Base-by-base conservation (phyloP, 1,140 invertebrate genomes). In the Drosophila parabipectinata region DNA sequence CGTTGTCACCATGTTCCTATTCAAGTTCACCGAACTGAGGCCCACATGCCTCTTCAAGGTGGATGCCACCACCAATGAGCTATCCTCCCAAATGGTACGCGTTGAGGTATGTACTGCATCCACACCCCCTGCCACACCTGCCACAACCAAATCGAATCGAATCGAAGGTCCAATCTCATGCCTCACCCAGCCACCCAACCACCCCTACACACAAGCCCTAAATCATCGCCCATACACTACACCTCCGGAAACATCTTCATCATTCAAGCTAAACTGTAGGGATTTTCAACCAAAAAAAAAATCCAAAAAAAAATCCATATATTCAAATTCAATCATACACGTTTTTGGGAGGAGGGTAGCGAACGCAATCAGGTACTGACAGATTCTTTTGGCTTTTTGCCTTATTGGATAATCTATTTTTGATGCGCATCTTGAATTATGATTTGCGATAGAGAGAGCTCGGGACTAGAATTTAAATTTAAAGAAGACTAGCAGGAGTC, bases 1-100 rank as follows among this genome's bases (percentile, higher is more conserved):
- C 62, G 91, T 90, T 52, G 75, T 92, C 73, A 92, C 88, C 37
- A 92, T 92, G 91, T 91, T 92, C 82, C 69, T 92, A 69, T 90
- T 92, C 72, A 92, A 92, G 76, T 92, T 91, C 67, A 90, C 90
- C 67, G 91, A 92, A 41, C 62, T 92, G 69, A 80, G 91, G n/a
- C 91, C 91, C 32, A 90, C 78, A 52, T 92, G 91, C 71, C 83
- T 92, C 56, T 92, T 92, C 73, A 83, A 78, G 48, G 63, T 90
- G 67, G 91, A 92, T 50, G 45, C 79, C 60, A n/a, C 48, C n/a
- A 72, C 59, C 21, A 79, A 77, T 51, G 78, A 79, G 56, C 55
- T 74, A 28, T n/a, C 72, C 60, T 79, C 91, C 7, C 68, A 91
- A 51, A 92, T 92, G 91, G 51, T 91, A 5, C 79, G 69, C 71